These are phyloP conservation scores for Frieseomelitta varia DNA, from an alignment of 1,140 invertebrate species.

Conservation along the genomic window DNA sequence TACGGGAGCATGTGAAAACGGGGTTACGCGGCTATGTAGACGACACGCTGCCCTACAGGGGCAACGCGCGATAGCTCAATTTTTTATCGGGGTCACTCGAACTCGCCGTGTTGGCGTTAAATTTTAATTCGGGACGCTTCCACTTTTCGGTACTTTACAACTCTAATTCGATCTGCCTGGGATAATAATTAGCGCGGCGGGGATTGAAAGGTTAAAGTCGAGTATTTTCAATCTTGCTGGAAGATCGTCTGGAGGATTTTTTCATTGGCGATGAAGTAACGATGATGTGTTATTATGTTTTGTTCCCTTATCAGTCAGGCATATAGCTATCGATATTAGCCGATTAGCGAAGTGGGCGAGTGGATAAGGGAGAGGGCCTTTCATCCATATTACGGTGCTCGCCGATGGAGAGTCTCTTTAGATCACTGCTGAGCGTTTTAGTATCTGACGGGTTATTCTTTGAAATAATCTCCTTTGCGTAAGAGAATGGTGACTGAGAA, in stretches of 20 bases:
- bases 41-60: not conserved
- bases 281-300: conserved; percentile 9
- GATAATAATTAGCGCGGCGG: not conserved
- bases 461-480: conserved; percentile 1
- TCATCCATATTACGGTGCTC: not conserved
- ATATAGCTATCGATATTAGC: conserved; percentile 41
- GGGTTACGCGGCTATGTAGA: not conserved
- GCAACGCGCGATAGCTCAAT: conserved; percentile 24
- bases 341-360: not conserved
- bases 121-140: conserved; percentile 36
- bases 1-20: conserved; percentile 1
- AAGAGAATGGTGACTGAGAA: no score
- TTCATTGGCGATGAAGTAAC: not conserved
- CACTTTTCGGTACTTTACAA: conserved; percentile 21
- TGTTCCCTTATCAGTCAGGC: conserved; percentile 38
- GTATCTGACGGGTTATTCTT: not conserved
- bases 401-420: conserved; percentile 27
- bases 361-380: not conserved
- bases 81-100: conserved; percentile 37
- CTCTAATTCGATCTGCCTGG: conserved; percentile 18
- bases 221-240: not conserved
- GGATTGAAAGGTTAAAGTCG: not conserved
- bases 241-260: not conserved
- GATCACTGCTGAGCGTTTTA: conserved; percentile 33
- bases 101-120: conserved; percentile 31